Percentiles rank a stretch among this genome's conserved stretches.
Evolutionary conservation across 2,113 vertebrate genomes (phyloP).

Genomic region (Lathamus discolor): DNA sequence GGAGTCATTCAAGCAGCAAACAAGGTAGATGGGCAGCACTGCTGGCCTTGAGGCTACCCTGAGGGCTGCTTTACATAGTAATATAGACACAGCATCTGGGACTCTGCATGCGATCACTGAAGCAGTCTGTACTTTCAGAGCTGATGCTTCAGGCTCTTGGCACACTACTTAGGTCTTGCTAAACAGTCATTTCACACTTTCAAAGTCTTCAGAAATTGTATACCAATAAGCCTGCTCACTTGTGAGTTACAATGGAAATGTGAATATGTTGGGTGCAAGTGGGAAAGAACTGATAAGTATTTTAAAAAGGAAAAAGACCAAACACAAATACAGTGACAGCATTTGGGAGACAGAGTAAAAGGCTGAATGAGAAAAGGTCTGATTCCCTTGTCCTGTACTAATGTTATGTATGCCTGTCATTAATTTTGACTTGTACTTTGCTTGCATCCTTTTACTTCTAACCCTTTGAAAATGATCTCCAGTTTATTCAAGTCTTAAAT

Average conservation of each 20-base stretch:
- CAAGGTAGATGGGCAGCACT: neutral
- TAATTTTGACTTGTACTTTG: neutral
- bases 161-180: neutral
- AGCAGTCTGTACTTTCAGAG: constrained; percentile 5
- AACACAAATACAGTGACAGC: neutral
- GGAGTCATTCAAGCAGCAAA: neutral
- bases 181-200: neutral
- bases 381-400: neutral
- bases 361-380: neutral
- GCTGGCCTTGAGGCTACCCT: constrained; percentile 11
- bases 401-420: neutral
- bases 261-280: neutral
- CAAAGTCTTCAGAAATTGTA: neutral
- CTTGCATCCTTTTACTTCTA: neutral
- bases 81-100: neutral
- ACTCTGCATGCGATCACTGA: neutral
- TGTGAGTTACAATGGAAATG: neutral
- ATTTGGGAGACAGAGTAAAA: neutral
- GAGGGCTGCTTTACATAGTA: neutral
- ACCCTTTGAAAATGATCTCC: neutral
- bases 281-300: neutral
- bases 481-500: neutral
- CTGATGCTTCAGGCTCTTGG: constrained; percentile 10
- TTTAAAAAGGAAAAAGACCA: neutral
- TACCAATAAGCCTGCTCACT: neutral